A percentile compares a stretch with the other conserved stretches of the same genome.
Evolutionary conservation across 2,888 invertebrate species (phyloP).

Genomic region (Ophonus ardosiacus): DNA sequence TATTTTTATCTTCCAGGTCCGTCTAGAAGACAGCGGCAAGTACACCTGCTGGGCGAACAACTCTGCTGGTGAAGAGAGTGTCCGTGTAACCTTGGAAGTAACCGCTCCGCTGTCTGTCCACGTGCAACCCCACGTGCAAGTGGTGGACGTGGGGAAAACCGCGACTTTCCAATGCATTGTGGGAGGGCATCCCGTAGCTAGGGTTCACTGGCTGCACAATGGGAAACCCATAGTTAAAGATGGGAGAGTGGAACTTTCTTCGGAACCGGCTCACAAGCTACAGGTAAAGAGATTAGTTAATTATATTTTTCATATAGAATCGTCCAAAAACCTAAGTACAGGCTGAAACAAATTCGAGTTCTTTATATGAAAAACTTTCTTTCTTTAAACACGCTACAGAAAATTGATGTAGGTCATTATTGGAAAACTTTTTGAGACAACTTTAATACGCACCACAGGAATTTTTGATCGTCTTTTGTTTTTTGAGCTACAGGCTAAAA

Average conservation of each 20-base stretch:
- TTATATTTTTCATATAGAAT: too few relatives aligned
- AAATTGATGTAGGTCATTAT: too few relatives aligned
- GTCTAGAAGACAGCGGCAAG: slow-evolving; percentile 89
- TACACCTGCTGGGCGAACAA: slow-evolving; percentile 95
- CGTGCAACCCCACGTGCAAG: slow-evolving; percentile 86
- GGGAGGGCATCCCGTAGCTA: slow-evolving; percentile 90
- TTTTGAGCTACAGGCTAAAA: too few relatives aligned
- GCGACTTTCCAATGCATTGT: slow-evolving; percentile 92
- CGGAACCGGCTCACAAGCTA: slow-evolving; percentile 71
- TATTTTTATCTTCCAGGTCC: slow-evolving; percentile 70
- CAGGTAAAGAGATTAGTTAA: slow-evolving; percentile 23
- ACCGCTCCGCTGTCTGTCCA: slow-evolving; percentile 89
- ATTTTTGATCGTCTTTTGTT: too few relatives aligned
- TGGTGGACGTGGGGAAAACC: slow-evolving; percentile 90
- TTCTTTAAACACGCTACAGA: too few relatives aligned
- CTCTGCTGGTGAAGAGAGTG: slow-evolving; percentile 89
- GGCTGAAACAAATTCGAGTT: too few relatives aligned
- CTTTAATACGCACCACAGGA: too few relatives aligned
- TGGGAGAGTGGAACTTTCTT: slow-evolving; percentile 73
- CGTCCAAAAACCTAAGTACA: too few relatives aligned
- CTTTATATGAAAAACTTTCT: too few relatives aligned
- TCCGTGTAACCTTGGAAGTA: slow-evolving; percentile 86
- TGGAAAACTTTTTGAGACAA: too few relatives aligned
- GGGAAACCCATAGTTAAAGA: slow-evolving; percentile 77
- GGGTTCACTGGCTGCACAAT: slow-evolving; percentile 89